Conservation (phyloP, 2,888 invertebrate species). For the Hoplodrina ambigua region DNA sequence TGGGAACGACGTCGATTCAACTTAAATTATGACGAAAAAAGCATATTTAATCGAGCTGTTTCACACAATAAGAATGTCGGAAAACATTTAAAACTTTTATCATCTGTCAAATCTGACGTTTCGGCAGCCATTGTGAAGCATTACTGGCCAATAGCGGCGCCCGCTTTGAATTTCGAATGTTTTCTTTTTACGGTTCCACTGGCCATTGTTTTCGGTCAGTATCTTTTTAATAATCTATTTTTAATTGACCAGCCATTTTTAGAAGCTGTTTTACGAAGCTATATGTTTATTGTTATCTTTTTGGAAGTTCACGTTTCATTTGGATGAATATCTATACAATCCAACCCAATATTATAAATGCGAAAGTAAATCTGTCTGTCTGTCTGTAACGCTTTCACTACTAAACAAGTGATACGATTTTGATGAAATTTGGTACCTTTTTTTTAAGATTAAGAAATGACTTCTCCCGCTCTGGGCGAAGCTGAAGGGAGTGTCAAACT, state of each 20-base stretch:
- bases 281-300: neutral
- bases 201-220: slow-evolving; percentile 76
- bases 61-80: slow-evolving; percentile 56
- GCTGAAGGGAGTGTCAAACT: too few relatives aligned
- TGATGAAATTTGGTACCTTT: too few relatives aligned
- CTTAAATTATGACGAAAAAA: slow-evolving; percentile 22
- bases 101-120: slow-evolving; percentile 85
- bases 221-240: slow-evolving; percentile 62
- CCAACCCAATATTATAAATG: too few relatives aligned
- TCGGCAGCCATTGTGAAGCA: slow-evolving; percentile 80
- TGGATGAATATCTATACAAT: neutral
- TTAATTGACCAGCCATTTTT: slow-evolving; percentile 11
- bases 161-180: slow-evolving; percentile 80
- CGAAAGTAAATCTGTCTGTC: too few relatives aligned
- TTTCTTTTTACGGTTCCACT: slow-evolving; percentile 76
- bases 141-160: slow-evolving; percentile 78
- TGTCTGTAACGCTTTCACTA: too few relatives aligned
- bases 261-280: neutral
- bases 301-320: neutral
- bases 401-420: too few relatives aligned
- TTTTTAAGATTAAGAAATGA: too few relatives aligned
- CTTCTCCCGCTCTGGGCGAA: too few relatives aligned
- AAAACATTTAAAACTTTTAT: slow-evolving; percentile 72
- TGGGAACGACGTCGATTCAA: slow-evolving; percentile 26
- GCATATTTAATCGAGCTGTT: slow-evolving; percentile 56